Base-by-base conservation (phyloP, 2,113 vertebrate genomes). In the Notechis scutatus region DNA sequence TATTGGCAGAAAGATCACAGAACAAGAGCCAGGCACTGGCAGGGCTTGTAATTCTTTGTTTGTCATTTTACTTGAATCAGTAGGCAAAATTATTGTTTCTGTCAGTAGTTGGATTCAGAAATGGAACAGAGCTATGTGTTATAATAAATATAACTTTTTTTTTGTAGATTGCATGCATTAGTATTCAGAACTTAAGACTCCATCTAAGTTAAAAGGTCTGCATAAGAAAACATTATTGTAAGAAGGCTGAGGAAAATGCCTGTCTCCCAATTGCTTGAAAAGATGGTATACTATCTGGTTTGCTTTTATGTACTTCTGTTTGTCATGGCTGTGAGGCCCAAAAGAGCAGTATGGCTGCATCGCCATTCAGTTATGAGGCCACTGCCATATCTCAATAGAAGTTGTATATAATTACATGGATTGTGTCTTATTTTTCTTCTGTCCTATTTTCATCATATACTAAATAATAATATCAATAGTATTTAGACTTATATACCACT, bases 41-140 rank as follows among this genome's bases (percentile, higher is more conserved):
- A 93, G 15, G 1, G 1, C 91, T 64, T 93, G 8, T 94, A 96
- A 96, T 89, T 95, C 93, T 23, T 93, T 94, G 95, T 94, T 56
- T 94, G 34, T 85, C 14, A 52, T 95, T 93, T 90, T 56, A 93
- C 12, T 93, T n/a, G 93, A 94, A 86, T 92, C 94, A 92, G 81
- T 94, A 95, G 85, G 92, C 55, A 92, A 85, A 88, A 14, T 93
- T 89, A 91, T 14, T 95, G 57, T 94, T 95, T 89, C 74, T 94
- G 94, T 94, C 57, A 90, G 5, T 95, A 91, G 54, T 57, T 88
- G 92, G 45, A 94, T 81, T 85, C 1, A 3, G 93, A 57, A 45
- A 1, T 45, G 3, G 45, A 87, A 39, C 92, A 64, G 9, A 18
- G 34, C 45, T 90, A 9, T 21, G 86, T 26, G 11, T 45, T 91